Evolutionary conservation across 92 coral and sea anemone genomes (phyloP).

Genomic region (Montipora capitata): DNA sequence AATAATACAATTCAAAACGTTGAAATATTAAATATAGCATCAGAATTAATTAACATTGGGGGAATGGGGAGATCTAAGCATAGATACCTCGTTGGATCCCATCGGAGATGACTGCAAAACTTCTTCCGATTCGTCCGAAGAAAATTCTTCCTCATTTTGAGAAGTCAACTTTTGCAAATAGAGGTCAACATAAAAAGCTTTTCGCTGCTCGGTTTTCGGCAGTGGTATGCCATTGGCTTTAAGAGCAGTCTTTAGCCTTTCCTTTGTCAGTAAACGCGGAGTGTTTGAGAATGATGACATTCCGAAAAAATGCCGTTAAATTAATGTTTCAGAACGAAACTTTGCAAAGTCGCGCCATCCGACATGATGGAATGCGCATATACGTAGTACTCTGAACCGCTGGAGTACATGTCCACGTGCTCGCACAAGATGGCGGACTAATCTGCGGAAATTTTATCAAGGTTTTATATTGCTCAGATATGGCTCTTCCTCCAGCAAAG

Average conservation of each 20-base stretch:
- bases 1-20: background rate
- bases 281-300: conserved; percentile 86
- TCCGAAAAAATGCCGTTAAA: background rate
- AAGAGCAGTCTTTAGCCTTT: conserved; percentile 87
- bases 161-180: conserved; percentile 91
- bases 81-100: conserved; percentile 68
- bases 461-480: background rate
- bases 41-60: conserved; percentile 3
- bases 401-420: conserved; percentile 47
- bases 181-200: conserved; percentile 88
- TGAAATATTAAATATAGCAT: conserved; percentile 32
- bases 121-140: conserved; percentile 93
- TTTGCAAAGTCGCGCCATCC: conserved; percentile 67
- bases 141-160: conserved; percentile 68
- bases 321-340: background rate
- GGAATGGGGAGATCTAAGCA: background rate
- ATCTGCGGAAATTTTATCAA: background rate
- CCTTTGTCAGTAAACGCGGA: conserved; percentile 92
- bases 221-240: conserved; percentile 82
- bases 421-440: conserved; percentile 69
- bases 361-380: conserved; percentile 66
- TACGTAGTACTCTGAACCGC: conserved; percentile 62
- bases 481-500: conserved; percentile 78
- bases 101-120: conserved; percentile 50
- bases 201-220: conserved; percentile 90